Conservation (phyloP, 2,888 invertebrate genomes). For the Himalopsyche anomala region DNA sequence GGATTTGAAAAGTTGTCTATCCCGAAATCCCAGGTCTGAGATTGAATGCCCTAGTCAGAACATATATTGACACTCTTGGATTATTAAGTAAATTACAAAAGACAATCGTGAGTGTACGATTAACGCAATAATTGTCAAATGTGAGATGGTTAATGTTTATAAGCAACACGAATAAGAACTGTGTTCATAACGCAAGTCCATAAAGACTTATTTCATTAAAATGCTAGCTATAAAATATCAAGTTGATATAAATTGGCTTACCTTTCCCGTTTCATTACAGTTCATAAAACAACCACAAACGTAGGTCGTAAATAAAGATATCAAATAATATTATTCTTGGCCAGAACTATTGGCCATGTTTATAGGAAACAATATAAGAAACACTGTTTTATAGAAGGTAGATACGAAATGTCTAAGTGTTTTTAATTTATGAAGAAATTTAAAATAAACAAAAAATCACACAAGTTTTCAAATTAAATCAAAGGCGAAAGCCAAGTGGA, state of each 20-base stretch:
- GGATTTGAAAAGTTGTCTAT: too few relatives aligned
- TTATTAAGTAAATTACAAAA: too few relatives aligned
- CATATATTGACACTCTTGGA: too few relatives aligned
- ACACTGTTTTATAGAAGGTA: neutral
- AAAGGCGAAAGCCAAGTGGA: too few relatives aligned
- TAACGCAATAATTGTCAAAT: too few relatives aligned
- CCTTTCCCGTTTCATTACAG: neutral
- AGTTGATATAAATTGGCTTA: neutral
- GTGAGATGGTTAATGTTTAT: too few relatives aligned
- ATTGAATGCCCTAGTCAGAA: too few relatives aligned
- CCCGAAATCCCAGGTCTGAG: too few relatives aligned
- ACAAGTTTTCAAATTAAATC: neutral
- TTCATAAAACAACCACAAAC: neutral
- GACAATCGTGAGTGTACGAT: too few relatives aligned
- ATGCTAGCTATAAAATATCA: neutral
- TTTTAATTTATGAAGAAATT: neutral
- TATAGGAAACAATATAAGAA: neutral
- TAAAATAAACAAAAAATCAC: neutral
- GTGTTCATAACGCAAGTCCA: neutral
- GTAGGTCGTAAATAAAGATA: slow-evolving; percentile 5
- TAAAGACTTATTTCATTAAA: neutral
- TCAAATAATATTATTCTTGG: slow-evolving; percentile 12
- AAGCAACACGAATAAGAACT: too few relatives aligned
- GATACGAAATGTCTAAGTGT: neutral
- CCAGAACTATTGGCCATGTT: neutral